Conservation (phyloP, 1,140 invertebrate species). For the Pseudomyrmex dendroicus region DNA sequence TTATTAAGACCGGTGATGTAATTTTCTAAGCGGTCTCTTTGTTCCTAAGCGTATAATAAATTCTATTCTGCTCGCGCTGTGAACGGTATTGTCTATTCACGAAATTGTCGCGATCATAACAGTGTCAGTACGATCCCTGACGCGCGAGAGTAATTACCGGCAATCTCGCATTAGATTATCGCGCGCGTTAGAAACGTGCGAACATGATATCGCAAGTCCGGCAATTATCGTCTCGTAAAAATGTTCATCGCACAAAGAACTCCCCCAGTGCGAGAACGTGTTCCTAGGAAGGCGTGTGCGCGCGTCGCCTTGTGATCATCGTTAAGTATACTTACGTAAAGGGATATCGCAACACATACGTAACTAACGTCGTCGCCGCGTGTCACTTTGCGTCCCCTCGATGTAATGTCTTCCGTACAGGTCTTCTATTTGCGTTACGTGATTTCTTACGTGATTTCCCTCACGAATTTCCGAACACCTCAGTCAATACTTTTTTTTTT, state of each 20-base stretch:
- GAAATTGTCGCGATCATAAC: conserved; percentile 61
- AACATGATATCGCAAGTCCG: conserved; percentile 29
- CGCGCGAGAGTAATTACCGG: conserved; percentile 58
- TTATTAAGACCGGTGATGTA: conserved; percentile 1
- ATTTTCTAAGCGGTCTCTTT: neutral
- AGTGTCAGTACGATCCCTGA: conserved; percentile 36
- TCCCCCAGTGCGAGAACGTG: conserved; percentile 1
- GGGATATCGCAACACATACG: conserved; percentile 23
- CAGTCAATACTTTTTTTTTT: conserved; percentile 21
- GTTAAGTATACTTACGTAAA: conserved; percentile 41
- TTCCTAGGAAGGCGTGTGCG: neutral
- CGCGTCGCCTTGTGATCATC: conserved; percentile 30
- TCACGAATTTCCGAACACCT: neutral
- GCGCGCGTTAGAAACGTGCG: conserved; percentile 34
- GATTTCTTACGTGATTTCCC: conserved; percentile 7
- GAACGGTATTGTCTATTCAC: conserved; percentile 37
- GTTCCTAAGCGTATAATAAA: conserved; percentile 29
- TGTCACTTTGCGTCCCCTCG: neutral
- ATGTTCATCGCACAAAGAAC: conserved; percentile 25
- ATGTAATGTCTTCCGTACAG: conserved; percentile 27
- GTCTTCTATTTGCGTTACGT: neutral
- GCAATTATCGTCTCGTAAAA: conserved; percentile 31
- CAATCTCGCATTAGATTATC: conserved; percentile 53
- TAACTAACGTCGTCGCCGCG: conserved; percentile 43
- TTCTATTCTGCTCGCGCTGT: conserved; percentile 35